Base-by-base conservation (phyloP, 2,888 invertebrate genomes). In the Melinaea menophilus region DNA sequence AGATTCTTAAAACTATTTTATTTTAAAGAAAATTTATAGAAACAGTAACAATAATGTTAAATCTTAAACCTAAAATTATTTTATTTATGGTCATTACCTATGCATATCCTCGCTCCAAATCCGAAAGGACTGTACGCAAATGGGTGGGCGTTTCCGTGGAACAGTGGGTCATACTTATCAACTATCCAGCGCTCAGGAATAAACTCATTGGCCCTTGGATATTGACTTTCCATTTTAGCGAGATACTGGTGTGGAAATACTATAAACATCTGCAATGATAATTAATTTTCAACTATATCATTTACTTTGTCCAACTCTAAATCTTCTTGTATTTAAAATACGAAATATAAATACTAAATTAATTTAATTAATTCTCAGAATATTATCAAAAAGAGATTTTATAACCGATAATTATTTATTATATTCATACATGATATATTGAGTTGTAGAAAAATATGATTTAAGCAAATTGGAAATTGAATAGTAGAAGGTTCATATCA, bases 151-250 rank as follows among this genome's bases (percentile, higher is more conserved):
- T 87, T 82, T 47, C 88, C 86, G 51, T 91, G 84, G 66, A 83
- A 77, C n/a, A 90, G 66, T 5, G 82, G 80, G 48, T 88, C 83
- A 5, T 71, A 71, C 66, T 86, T 85, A 0, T 80, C 78, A 12
- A 72, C 72, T 2, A 92, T 70, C 96, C 96, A 97, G 55, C 97
- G 86, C 77, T 96, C 96, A 0, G 97, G 96, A 55, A 94, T 78
- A 75, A 93, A 97, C 62, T 93, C 89, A 0, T 86, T 75, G 5
- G 94, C 87, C n/a, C 90, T 84, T 0, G 92, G 88, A 74, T 94
- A 95, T 71, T 95, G 92, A 61, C 92, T 83, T 12, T 94, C 94
- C 74, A 92, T 91, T 71, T 92, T 85, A 58, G 94, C 92, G 73
- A 94, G 92, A 22, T 93, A 91, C 75, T 94, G 93, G 69, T 95